phyloP scores from a whole-genome alignment of 2,888 invertebrate species.

The Temnothorax unifasciatus region DNA sequence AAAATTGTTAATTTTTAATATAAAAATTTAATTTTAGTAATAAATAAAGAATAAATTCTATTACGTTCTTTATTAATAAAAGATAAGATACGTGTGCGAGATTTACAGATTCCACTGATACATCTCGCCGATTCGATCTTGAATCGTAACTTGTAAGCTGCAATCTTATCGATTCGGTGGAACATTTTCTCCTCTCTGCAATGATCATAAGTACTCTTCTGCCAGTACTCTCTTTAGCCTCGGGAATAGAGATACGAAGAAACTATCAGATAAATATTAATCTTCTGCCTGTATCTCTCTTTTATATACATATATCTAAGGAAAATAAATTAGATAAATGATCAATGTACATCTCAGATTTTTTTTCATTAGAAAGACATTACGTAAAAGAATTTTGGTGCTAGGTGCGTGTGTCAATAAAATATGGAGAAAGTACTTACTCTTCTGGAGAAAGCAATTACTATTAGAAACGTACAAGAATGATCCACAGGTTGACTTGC shows the following conservation, averaged over 20 bases:
- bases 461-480: slow-evolving; percentile 3
- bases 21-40: background rate
- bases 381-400: background rate
- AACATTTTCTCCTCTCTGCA: slow-evolving; percentile 23
- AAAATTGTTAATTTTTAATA: slow-evolving; percentile 5
- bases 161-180: slow-evolving; percentile 10
- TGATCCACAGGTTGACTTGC: background rate
- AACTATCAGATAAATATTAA: background rate
- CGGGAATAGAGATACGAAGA: slow-evolving; percentile 2
- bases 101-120: background rate
- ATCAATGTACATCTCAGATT: background rate
- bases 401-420: background rate
- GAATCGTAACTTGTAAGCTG: background rate
- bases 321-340: background rate
- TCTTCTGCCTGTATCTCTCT: background rate
- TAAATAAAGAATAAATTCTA: background rate
- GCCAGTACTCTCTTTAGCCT: background rate
- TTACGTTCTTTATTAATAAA: background rate
- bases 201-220: slow-evolving; percentile 15
- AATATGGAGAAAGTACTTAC: slow-evolving; percentile 6
- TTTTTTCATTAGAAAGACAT: background rate
- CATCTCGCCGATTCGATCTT: background rate
- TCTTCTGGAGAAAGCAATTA: slow-evolving; percentile 7
- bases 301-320: background rate
- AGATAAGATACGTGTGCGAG: background rate